Evolutionary conservation across 2,888 invertebrate genomes (phyloP).

Genomic region (Drosophila macrospina): DNA sequence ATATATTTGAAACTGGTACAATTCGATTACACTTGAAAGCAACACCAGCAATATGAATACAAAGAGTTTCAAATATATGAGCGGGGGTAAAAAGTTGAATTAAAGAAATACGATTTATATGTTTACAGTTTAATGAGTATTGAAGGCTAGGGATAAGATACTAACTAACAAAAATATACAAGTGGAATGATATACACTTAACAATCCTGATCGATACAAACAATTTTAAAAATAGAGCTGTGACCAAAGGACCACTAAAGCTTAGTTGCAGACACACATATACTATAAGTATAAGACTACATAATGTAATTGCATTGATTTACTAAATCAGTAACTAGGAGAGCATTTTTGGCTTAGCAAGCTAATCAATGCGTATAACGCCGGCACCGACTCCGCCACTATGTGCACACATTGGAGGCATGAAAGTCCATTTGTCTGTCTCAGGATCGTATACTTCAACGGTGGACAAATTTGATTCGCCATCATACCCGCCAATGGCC

Average conservation of each 20-base stretch:
- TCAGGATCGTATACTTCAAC: conserved; percentile 94
- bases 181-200: conserved; percentile 66
- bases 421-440: conserved; percentile 90
- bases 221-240: conserved; percentile 52
- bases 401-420: conserved; percentile 92
- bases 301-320: conserved; percentile 55
- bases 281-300: conserved; percentile 31
- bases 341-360: conserved; percentile 48
- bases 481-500: conserved; percentile 92
- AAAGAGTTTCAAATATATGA: not conserved
- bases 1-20: conserved; percentile 21
- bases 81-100: not conserved
- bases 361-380: conserved; percentile 88
- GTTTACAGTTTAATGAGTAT: conserved; percentile 61
- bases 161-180: conserved; percentile 62
- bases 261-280: conserved; percentile 49
- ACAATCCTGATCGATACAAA: conserved; percentile 38
- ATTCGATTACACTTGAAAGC: conserved; percentile 32
- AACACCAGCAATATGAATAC: not conserved
- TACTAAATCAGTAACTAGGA: conserved; percentile 40
- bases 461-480: conserved; percentile 91
- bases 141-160: conserved; percentile 48
- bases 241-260: conserved; percentile 59
- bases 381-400: conserved; percentile 96
- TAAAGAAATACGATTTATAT: conserved; percentile 4